Evolutionary conservation across 2,888 invertebrate genomes (phyloP).

Genomic region (Brenthis daphne): DNA sequence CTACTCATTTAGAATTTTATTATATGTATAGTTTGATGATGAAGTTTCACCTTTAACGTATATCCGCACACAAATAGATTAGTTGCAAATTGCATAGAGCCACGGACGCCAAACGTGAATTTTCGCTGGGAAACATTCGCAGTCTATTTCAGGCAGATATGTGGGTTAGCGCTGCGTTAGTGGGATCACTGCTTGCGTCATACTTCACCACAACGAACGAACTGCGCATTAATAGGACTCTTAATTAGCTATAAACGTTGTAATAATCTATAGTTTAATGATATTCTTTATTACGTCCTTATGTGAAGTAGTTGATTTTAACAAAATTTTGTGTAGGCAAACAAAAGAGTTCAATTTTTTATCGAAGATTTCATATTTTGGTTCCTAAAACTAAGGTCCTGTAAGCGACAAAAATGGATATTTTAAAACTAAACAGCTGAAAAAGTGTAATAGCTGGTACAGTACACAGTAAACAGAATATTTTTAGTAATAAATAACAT

Average conservation of each 20-base stretch:
- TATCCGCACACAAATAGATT: constrained; percentile 26
- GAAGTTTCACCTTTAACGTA: background rate
- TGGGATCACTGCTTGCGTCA: constrained; percentile 44
- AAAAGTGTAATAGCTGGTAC: no score
- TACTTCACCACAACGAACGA: constrained; percentile 20
- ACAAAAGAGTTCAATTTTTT: no score
- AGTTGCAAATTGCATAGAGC: constrained; percentile 29
- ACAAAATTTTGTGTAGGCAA: no score
- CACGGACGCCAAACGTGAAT: constrained; percentile 28
- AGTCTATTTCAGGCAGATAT: constrained; percentile 53
- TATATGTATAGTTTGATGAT: background rate
- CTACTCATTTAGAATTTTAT: no score
- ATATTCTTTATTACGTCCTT: no score
- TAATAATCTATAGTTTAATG: background rate
- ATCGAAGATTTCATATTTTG: no score
- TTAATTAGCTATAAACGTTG: background rate
- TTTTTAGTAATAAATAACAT: no score
- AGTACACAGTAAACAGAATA: no score
- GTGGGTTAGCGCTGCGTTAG: constrained; percentile 60
- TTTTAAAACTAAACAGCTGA: no score
- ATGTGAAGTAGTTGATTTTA: no score
- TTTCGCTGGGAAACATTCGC: constrained; percentile 30
- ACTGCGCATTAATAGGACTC: constrained; percentile 12
- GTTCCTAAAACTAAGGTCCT: no score
- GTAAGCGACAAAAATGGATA: no score